These are phyloP conservation scores for Geotrypetes seraphini DNA, from an alignment of 2,797 vertebrate species.

Conservation along the genomic window DNA sequence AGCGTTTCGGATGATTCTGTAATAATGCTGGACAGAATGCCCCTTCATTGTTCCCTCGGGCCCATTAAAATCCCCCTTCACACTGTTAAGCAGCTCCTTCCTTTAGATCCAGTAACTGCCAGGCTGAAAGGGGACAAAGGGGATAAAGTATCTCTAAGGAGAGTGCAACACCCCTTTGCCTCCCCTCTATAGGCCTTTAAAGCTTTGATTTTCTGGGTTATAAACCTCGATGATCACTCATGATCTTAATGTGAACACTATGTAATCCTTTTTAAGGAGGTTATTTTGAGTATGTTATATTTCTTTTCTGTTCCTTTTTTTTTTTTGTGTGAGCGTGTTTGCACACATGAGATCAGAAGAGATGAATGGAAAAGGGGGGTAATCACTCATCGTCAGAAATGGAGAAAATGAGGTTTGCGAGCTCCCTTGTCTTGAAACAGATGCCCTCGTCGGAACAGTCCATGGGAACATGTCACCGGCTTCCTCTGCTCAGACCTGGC, in stretches of 20 bases:
- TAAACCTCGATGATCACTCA: constrained; percentile 8
- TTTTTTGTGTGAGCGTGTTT: too few species aligned
- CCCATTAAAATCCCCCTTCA: constrained; percentile 29
- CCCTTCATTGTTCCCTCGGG: constrained; percentile 31
- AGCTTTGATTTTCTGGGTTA: constrained; percentile 16
- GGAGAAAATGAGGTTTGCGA: not conserved
- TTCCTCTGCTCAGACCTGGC: accelerated
- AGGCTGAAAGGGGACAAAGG: constrained; percentile 36
- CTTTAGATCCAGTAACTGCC: constrained; percentile 20
- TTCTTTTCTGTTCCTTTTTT: too few species aligned
- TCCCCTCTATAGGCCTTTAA: constrained; percentile 17
- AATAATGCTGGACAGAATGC: constrained; percentile 33
- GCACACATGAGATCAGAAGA: too few species aligned
- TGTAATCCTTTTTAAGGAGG: accelerated
- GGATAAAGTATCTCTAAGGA: constrained; percentile 19
- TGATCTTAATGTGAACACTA: not conserved
- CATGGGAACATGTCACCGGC: too few species aligned
- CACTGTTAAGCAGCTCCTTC: constrained; percentile 2
- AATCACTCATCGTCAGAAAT: accelerated
- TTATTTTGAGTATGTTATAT: not conserved
- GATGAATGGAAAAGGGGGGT: accelerated
- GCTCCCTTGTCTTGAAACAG: accelerated
- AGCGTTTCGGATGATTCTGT: constrained; percentile 33
- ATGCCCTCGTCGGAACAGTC: accelerated
- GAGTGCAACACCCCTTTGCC: constrained; percentile 27